phyloP scores from a whole-genome alignment of 2,113 vertebrate species.

The Mixornis gularis region DNA sequence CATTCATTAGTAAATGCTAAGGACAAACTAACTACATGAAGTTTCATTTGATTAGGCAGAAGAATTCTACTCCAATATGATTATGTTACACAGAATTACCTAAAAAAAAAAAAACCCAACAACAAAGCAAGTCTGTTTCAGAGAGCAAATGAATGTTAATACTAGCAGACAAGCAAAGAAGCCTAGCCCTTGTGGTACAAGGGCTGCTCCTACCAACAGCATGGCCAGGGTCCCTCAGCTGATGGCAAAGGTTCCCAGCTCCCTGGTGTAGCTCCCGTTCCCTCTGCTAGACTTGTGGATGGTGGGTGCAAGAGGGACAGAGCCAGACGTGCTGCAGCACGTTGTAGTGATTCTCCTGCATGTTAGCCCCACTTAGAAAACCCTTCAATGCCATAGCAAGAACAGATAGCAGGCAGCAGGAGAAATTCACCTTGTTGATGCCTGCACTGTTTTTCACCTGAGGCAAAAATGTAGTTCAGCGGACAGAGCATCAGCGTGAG shows the following conservation, averaged over 20 bases:
- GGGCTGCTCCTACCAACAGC: not conserved
- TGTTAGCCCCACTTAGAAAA: not conserved
- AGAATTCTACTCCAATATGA: slow-evolving; percentile 70
- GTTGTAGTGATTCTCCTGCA: accelerated
- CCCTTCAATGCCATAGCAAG: not conserved
- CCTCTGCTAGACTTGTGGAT: not conserved
- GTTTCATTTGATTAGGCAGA: slow-evolving; percentile 70
- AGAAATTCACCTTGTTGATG: not conserved
- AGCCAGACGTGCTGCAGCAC: not conserved
- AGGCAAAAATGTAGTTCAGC: not conserved
- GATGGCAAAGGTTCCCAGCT: not conserved
- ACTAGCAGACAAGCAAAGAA: not conserved
- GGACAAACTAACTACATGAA: slow-evolving; percentile 73
- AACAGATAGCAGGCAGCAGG: not conserved
- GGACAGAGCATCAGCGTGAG: not conserved
- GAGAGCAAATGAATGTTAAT: slow-evolving; percentile 24
- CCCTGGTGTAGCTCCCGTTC: not conserved
- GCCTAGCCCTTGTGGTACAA: not conserved
- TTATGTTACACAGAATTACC: slow-evolving; percentile 64
- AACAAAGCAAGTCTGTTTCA: not conserved
- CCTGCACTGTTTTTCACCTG: not conserved
- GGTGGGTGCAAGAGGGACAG: accelerated
- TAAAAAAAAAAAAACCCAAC: not conserved
- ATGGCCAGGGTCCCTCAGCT: not conserved
- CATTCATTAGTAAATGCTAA: slow-evolving; percentile 74